These are phyloP conservation scores for Griposia aprilina DNA, from an alignment of 2,888 invertebrate genomes.

Conservation along the genomic window DNA sequence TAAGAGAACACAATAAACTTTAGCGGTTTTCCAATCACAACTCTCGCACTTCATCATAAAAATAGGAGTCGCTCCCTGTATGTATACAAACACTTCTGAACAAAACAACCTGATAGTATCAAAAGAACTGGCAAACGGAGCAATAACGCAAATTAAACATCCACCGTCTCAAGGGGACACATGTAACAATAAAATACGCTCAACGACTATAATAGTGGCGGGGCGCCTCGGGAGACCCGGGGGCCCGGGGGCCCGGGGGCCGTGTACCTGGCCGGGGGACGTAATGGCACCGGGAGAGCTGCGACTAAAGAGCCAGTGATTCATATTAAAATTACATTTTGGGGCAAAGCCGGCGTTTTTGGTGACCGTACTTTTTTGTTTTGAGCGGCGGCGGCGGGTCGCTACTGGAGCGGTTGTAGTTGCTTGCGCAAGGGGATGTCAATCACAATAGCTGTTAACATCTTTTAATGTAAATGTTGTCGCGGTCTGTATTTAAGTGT, in stretches of 20 bases:
- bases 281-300: slow-evolving; percentile 58
- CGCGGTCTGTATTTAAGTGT: not conserved
- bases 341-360: slow-evolving; percentile 34
- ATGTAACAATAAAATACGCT: slow-evolving; percentile 65
- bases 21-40: not conserved
- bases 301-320: slow-evolving; percentile 63
- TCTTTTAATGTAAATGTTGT: slow-evolving; percentile 1
- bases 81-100: not conserved
- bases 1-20: not conserved
- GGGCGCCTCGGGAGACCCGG: slow-evolving; percentile 7
- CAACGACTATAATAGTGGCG: slow-evolving; percentile 59
- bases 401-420: slow-evolving; percentile 2
- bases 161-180: slow-evolving; percentile 56
- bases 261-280: slow-evolving; percentile 36
- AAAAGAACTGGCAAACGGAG: slow-evolving; percentile 29
- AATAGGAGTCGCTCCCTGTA: not conserved
- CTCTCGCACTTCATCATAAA: not conserved
- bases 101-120: slow-evolving; percentile 17
- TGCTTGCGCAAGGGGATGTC: slow-evolving; percentile 16
- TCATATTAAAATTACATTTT: slow-evolving; percentile 69
- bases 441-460: not conserved
- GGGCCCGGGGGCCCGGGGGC: not conserved
- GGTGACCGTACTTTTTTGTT: slow-evolving; percentile 33
- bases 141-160: slow-evolving; percentile 60
- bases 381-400: slow-evolving; percentile 23